Evolutionary conservation across 2,113 vertebrate genomes (phyloP), one percentile per base, ranked within the genome.

Genomic region (Chelonoidis abingdonii): DNA sequence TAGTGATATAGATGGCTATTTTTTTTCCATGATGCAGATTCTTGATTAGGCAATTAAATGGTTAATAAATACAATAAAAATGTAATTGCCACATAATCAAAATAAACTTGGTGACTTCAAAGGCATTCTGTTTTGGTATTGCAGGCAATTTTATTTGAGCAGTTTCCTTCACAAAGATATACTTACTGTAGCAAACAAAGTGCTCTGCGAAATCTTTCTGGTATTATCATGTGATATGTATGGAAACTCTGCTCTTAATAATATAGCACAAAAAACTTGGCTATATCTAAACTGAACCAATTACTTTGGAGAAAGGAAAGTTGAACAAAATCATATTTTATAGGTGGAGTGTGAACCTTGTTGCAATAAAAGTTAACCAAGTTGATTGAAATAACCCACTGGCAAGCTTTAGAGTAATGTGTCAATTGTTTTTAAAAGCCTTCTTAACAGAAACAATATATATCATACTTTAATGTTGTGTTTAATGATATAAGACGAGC

Each of bases 241-340:
- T 38, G 41, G 8, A 87, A 88, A 80, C 54, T 2, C 1, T 78
- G 44, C 17, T 86, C 84, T 88, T 56, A 3, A 22, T 62, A 52
- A 57, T 53, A 65, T 12, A 5, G 1, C 0, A 0, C 29, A n/a
- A 76, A n/a, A 69, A 69, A 14, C 21, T 5, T 49, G 84, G 13
- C 44, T 38, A 0, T 44, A 82, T 79, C 76, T 49, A 80, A 83
- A 35, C n/a, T 80, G 83, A 87, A 87, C 12, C 35, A 9, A 2
- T 47, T 86, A 72, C 29, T 91, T 80, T 87, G 9, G 75, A 49
- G 65, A 87, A 87, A 47, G 27, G 57, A 11, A 59, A 84, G 12
- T 22, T 47, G 62, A 80, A 79, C 14, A 80, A 83, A 85, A 24
- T 49, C 38, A 4, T 16, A 2, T 52, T 78, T 49, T 35, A 29